Evolutionary conservation across 2,888 invertebrate genomes (phyloP), one percentile per base, ranked within the genome.

Genomic region (Ennomos erosarius): DNA sequence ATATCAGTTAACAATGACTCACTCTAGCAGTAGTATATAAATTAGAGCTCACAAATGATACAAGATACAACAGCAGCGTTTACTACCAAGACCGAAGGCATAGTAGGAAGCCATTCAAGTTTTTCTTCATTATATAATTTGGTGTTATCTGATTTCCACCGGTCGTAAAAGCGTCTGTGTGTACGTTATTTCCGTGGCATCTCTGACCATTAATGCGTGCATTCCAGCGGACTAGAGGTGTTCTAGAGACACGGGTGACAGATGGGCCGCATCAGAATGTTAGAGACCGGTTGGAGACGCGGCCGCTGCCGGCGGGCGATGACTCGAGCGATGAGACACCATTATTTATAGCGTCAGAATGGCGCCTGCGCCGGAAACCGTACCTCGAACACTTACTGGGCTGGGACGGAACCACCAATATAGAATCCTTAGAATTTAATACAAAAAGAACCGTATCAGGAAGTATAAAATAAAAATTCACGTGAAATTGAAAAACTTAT

Each of bases 341-440:
- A 90, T 87, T 92, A 92, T 91, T 90, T 87, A 91, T 92, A 92
- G 90, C 84, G 78, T 75, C 76, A 76, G 71, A 74, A 74, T 73
- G 79, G 79, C 85, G 86, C 84, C 82, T 88, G 88, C 90, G 90
- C 90, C 91, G 91, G 91, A 91, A 89, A 75, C 85, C 75, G 75
- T 76, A 75, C 76, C 82, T 83, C 81, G 70, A 72, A 75, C 84
- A 79, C 81, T 85, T 75, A 81, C 75, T 82, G 75, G 80, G 76
- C 75, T 82, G 75, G 80, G 76, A 79, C 85, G 85, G 84, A 87
- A 88, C 82, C 75, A 69, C 76, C 70, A 69, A 78, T 75, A 74
- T 73, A 78, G 67, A 56, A 52, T 64, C 53, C 61, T 49, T 49
- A 40, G 55, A 36, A 38, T 50, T 49, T 48, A 33, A 39, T 63